These are phyloP conservation scores for Leucoraja ocellata DNA, from an alignment of 2,797 vertebrate species.

Conservation along the genomic window DNA sequence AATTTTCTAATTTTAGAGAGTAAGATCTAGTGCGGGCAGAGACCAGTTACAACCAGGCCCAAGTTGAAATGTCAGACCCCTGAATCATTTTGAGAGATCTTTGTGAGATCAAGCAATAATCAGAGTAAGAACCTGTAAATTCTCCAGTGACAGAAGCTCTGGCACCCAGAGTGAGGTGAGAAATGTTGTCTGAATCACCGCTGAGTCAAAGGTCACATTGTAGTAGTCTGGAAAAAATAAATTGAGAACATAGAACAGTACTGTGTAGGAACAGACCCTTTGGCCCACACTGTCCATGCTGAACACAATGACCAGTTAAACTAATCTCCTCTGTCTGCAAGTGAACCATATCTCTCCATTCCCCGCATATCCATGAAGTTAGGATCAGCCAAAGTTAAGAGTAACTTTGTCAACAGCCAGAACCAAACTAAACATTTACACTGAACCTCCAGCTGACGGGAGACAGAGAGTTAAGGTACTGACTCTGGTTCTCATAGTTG, in stretches of 20 bases:
- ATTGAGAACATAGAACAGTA: too few relatives aligned
- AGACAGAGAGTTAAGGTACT: neutral
- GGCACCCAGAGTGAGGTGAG: too few relatives aligned
- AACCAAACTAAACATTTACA: neutral
- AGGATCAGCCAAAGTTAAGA: neutral
- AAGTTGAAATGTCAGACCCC: neutral
- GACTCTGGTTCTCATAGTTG: neutral
- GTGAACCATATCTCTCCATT: too few relatives aligned
- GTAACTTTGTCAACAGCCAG: too few relatives aligned
- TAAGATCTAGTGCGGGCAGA: neutral
- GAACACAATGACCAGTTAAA: too few relatives aligned
- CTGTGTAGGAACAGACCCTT: too few relatives aligned
- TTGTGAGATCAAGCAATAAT: neutral
- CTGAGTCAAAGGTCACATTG: neutral
- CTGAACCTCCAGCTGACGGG: neutral
- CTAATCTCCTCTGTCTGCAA: too few relatives aligned
- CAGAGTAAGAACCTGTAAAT: neutral
- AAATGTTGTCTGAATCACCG: too few relatives aligned
- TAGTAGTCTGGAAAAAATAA: neutral
- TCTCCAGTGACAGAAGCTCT: neutral
- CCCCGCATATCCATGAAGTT: too few relatives aligned
- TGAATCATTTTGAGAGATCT: slow-evolving; percentile 10
- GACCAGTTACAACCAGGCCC: neutral
- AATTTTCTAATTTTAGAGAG: neutral
- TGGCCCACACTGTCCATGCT: too few relatives aligned